Evolutionary conservation across 2,888 invertebrate species (phyloP).

Genomic region (Andrena trimmerana): DNA sequence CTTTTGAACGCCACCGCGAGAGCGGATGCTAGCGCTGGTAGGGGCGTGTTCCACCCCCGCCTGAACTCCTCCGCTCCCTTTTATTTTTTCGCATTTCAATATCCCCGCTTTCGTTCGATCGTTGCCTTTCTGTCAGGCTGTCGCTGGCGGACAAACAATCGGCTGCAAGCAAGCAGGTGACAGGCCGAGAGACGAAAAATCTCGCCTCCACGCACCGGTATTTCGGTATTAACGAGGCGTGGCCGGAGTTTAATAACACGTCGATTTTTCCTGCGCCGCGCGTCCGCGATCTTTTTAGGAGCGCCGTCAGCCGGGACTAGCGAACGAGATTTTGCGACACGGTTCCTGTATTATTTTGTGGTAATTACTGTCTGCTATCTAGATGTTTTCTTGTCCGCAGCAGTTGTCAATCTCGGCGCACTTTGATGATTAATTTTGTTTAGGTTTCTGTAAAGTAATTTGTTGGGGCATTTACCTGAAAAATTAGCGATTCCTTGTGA

Average conservation of each 20-base stretch:
- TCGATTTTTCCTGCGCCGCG: constrained; percentile 21
- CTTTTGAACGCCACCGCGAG: constrained; percentile 21
- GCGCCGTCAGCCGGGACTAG: neutral
- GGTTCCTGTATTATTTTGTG: neutral
- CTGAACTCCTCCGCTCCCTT: neutral
- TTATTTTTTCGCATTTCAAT: constrained; percentile 46
- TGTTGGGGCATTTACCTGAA: no score
- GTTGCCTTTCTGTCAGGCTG: constrained; percentile 20
- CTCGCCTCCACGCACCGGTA: neutral
- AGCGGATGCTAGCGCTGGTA: constrained; percentile 10
- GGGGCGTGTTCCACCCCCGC: constrained; percentile 12
- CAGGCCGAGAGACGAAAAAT: constrained; percentile 13
- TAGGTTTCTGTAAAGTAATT: no score
- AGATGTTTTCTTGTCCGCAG: no score
- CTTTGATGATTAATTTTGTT: no score
- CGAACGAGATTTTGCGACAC: neutral
- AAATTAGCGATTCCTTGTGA: no score
- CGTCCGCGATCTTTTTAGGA: neutral
- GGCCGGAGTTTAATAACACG: constrained; percentile 63
- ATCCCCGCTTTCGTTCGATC: constrained; percentile 38
- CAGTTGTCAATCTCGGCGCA: no score
- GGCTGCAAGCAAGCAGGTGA: constrained; percentile 30
- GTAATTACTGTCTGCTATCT: no score
- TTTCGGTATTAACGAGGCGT: constrained; percentile 39
- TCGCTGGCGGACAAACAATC: constrained; percentile 33